These are phyloP conservation scores for Cremastobaeus sp. DNA, from an alignment of 2,888 invertebrate genomes.

Conservation along the genomic window DNA sequence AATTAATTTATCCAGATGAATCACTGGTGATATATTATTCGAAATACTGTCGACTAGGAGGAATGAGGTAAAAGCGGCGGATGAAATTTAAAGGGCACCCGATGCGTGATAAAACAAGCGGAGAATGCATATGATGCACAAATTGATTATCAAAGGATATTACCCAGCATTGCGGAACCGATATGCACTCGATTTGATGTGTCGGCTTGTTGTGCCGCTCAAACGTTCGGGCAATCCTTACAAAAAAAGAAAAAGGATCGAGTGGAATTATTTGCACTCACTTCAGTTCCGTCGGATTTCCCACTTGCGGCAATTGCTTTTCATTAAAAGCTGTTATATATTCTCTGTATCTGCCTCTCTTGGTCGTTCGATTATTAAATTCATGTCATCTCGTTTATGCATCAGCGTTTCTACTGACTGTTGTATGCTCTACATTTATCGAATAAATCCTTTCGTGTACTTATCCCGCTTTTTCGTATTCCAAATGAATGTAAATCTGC, in stretches of 20 bases:
- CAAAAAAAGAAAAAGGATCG: constrained; percentile 60
- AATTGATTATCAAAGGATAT: constrained; percentile 77
- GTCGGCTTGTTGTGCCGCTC: constrained; percentile 66
- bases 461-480: constrained; percentile 35
- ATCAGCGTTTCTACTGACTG: constrained; percentile 58
- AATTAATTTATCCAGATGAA: constrained; percentile 19
- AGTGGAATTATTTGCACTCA: constrained; percentile 74
- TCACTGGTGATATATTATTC: constrained; percentile 34
- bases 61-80: constrained; percentile 33
- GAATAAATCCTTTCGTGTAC: constrained; percentile 48
- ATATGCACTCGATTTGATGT: constrained; percentile 73
- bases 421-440: constrained; percentile 56
- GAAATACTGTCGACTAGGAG: constrained; percentile 33
- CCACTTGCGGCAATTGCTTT: constrained; percentile 69
- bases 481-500: constrained; percentile 42
- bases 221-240: constrained; percentile 57
- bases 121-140: constrained; percentile 68
- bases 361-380: constrained; percentile 64
- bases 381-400: constrained; percentile 63
- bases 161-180: constrained; percentile 65
- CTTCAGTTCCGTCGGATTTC: constrained; percentile 73
- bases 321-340: constrained; percentile 70
- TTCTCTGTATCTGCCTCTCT: constrained; percentile 42
- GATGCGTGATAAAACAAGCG: constrained; percentile 64
- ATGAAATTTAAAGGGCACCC: constrained; percentile 63